These are phyloP conservation scores for Diorhabda sublineata DNA, from an alignment of 1,140 invertebrate genomes.

Conservation along the genomic window DNA sequence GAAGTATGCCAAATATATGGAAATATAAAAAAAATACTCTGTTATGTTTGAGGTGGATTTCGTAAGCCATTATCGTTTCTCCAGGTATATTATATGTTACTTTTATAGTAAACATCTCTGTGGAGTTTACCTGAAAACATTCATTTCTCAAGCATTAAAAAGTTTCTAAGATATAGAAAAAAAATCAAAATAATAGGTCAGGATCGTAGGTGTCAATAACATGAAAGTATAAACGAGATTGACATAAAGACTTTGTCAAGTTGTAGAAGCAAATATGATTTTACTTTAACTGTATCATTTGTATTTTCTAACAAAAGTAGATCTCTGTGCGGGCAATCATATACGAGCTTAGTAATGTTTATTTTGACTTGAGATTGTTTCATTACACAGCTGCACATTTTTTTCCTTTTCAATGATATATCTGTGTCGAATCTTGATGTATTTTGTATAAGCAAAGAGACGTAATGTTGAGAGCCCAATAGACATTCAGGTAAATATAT, in stretches of 20 bases:
- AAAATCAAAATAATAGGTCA: too few species aligned
- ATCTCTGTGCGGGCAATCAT: slow-evolving; percentile 36
- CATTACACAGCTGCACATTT: slow-evolving; percentile 34
- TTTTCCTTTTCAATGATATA: slow-evolving; percentile 28
- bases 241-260: too few species aligned
- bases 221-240: too few species aligned
- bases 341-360: slow-evolving; percentile 27
- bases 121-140: slow-evolving; percentile 8
- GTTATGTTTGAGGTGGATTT: slow-evolving; percentile 22
- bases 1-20: slow-evolving; percentile 22
- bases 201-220: too few species aligned
- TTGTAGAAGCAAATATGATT: neutral
- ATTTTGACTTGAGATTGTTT: slow-evolving; percentile 19
- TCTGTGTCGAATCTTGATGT: slow-evolving; percentile 23
- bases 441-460: slow-evolving; percentile 30
- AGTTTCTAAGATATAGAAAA: too few species aligned
- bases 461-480: slow-evolving; percentile 21
- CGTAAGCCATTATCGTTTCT: slow-evolving; percentile 21
- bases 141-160: neutral
- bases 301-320: slow-evolving; percentile 22
- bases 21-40: slow-evolving; percentile 27
- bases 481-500: slow-evolving; percentile 23
- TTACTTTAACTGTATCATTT: neutral
- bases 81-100: slow-evolving; percentile 21
- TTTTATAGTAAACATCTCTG: slow-evolving; percentile 1